Base-by-base conservation (phyloP, 2,888 invertebrate genomes). In the Rhagonycha lutea region DNA sequence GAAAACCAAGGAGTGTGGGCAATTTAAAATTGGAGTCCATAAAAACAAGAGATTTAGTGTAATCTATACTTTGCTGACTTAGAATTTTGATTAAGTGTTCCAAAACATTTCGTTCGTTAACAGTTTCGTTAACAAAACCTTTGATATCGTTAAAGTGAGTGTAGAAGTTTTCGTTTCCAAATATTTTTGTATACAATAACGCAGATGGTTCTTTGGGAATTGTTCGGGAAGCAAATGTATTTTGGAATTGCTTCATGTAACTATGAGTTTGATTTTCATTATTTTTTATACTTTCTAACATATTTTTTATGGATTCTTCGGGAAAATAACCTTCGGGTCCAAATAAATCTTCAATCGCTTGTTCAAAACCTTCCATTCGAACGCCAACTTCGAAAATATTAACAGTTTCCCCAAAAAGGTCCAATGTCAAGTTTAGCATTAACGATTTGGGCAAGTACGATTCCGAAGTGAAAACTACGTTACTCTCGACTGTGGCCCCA, bases 301-400 rank as follows among this genome's bases (percentile, higher is more conserved):
- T 76, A n/a, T 73, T 74, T 61, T 75, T 75, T 7, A 81, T 75
- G 7, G 78, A 77, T 67, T 80, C 79, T 68, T 81, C 80, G 0
- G 81, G 77, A 61, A 79, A 80, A 72, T 88, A 86, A 7, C 90
- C 90, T 26, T 88, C 86, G 0, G 91, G 90, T 10, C 91, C 92
- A 81, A 93, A 91, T 70, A 92, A 85, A 69, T 89, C 88, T 84
- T 93, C 93, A 8, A 91, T 86, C 72, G 91, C 88, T 78, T 88
- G 87, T 81, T 93, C 93, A 73, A 92, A 87, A 2, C 92, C 93
- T 85, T 92, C 92, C 47, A 90, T 84, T 75, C 92, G 88, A 32
- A 90, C 88, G 23, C 90, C 89, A 7, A 92, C 79, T 86, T 93
- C 92, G 79, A 92, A 87, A n/a, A 91, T 84, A 84, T 93, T 93